A percentile compares a stretch with the other conserved stretches of the same genome.
Evolutionary conservation across 2,113 vertebrate genomes (phyloP).

Genomic region (Thamnophis sirtalis): DNA sequence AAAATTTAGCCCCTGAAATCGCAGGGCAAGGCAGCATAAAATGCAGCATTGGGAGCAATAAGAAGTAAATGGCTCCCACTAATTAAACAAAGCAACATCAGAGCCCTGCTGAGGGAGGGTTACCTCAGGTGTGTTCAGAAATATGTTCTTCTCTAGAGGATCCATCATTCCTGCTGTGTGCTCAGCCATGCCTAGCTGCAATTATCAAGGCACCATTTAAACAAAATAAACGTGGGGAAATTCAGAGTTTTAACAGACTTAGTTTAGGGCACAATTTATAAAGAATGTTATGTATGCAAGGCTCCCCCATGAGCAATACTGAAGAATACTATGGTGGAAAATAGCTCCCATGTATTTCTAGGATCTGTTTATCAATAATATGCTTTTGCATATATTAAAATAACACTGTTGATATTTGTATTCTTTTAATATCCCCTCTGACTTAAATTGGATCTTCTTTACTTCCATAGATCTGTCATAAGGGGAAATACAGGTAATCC

Average conservation of each 20-base stretch:
- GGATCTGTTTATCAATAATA: neutral
- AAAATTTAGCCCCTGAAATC: conserved; percentile 40
- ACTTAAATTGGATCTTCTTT: neutral
- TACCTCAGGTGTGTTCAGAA: neutral
- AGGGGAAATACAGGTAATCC: neutral
- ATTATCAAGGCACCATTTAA: conserved; percentile 21
- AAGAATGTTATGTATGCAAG: neutral
- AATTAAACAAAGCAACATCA: conserved; percentile 13
- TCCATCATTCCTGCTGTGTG: neutral
- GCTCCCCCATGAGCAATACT: neutral
- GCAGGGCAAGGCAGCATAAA: conserved; percentile 26
- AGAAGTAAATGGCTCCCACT: conserved; percentile 22
- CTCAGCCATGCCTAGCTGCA: neutral
- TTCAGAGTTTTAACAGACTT: neutral
- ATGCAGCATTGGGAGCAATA: neutral
- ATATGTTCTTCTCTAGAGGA: neutral
- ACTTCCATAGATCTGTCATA: neutral
- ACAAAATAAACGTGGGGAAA: neutral
- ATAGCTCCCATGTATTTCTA: neutral
- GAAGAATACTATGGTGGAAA: neutral
- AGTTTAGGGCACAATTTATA: neutral
- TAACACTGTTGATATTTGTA: neutral
- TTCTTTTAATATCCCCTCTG: neutral
- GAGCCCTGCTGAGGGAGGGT: conserved; percentile 4
- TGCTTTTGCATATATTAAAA: neutral